A percentile compares a stretch with the other conserved stretches of the same genome.
Evolutionary conservation across 1,140 invertebrate species (phyloP).

Genomic region (Drosophila auraria): DNA sequence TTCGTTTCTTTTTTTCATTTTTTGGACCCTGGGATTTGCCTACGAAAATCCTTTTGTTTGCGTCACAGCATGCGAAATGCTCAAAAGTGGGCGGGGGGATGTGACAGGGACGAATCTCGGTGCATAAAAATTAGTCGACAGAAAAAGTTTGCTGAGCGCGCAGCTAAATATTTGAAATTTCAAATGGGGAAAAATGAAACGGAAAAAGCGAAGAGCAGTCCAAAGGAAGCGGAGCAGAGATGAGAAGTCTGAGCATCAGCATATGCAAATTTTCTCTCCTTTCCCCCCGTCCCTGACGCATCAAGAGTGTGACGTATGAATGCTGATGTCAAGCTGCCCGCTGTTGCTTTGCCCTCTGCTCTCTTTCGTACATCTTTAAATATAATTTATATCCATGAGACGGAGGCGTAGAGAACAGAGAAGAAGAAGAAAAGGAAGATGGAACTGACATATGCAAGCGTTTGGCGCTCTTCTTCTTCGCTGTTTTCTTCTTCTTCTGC

Average conservation of each 20-base stretch:
- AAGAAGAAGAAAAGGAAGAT: conserved; percentile 27
- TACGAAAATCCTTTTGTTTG: conserved; percentile 58
- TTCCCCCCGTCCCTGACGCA: conserved; percentile 4
- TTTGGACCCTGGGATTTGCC: conserved; percentile 44
- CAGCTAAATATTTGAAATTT: conserved; percentile 61
- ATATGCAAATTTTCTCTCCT: conserved; percentile 67
- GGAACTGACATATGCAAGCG: conserved; percentile 70
- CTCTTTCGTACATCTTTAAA: conserved; percentile 60
- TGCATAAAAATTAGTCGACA: conserved; percentile 60
- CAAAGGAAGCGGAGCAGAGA: conserved; percentile 9
- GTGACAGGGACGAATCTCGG: conserved; percentile 9
- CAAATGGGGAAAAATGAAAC: conserved; percentile 26
- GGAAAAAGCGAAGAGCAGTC: conserved; percentile 12
- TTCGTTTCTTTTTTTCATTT: conserved; percentile 4
- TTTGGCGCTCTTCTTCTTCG: conserved; percentile 46
- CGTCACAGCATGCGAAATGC: conserved; percentile 47
- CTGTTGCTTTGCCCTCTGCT: conserved; percentile 17
- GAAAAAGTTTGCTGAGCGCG: conserved; percentile 54
- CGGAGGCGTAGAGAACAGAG: conserved; percentile 11
- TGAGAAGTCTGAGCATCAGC: conserved; percentile 44
- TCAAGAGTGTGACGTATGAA: conserved; percentile 72
- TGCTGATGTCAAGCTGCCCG: conserved; percentile 69
- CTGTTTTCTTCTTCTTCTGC: conserved; percentile 8
- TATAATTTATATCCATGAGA: conserved; percentile 61
- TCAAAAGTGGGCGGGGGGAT: not conserved